Base-by-base conservation (phyloP, 2,888 invertebrate genomes). In the Globia sparganii region DNA sequence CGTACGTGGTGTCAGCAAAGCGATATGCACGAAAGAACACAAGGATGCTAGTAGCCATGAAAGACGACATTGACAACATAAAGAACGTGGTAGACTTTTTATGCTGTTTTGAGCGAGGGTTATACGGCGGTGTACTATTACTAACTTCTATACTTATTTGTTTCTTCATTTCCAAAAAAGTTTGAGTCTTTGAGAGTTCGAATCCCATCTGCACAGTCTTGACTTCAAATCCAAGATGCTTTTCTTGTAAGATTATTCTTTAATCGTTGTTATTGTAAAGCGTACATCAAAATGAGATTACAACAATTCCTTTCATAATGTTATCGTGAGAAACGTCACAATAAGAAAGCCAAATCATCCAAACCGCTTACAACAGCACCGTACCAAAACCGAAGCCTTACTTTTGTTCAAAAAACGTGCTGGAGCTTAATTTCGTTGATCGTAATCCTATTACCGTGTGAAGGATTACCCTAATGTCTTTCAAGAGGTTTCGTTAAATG, bases 381-480 rank as follows among this genome's bases (percentile, higher is more conserved):
- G 18, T 1, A 21, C 64, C 75, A 61, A 71, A 31, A 69, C 49
- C 64, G 89, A 88, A 90, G 84, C 91, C 90, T 74, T 90, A 90
- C 85, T 72, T 83, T 85, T 77, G 73, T 80, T 78, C 40, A 76
- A 81, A 82, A 82, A 84, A 83, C 77, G 84, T 86, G 83, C 69
- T 34, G 3, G 56, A 72, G 76, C 79, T 82, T 81, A 84, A 78
- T 81, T 82, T 84, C 43, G 64, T 78, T 58, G 73, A 75, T 81
- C 56, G 31, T 87, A 86, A 87, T 86, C 88, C 86, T 78, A 84
- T 87, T 88, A 84, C 1, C 46, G 46, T 75, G 40, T 37, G 40
- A 43, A 61, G 73, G 74, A 75, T 75, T 82, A 82, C 58, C 66
- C 25, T 66, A 74, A 78, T 80, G 85, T 86, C 83, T 85, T 88